These are phyloP conservation scores for Andrena hattorfiana DNA, from an alignment of 2,888 invertebrate species.

Conservation along the genomic window DNA sequence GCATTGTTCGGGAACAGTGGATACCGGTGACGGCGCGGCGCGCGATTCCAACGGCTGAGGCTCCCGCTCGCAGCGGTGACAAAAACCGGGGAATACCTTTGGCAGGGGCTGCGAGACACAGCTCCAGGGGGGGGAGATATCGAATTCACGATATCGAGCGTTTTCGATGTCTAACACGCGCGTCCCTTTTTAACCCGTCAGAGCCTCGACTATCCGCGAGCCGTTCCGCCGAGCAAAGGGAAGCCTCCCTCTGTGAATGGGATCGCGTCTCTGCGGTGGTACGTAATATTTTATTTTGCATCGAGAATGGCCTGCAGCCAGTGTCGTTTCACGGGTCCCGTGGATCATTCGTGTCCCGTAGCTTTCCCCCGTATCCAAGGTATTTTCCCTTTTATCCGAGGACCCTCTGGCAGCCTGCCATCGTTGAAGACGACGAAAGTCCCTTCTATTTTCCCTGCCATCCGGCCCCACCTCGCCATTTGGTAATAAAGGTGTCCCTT, in stretches of 20 bases:
- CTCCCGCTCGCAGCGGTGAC: constrained; percentile 31
- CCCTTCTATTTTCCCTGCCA: constrained; percentile 61
- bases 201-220: constrained; percentile 41
- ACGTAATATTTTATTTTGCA: constrained; percentile 69
- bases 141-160: constrained; percentile 59
- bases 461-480: not conserved
- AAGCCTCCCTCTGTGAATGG: not conserved
- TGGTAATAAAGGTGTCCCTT: constrained; percentile 50
- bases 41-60: constrained; percentile 38
- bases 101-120: not conserved
- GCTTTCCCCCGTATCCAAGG: constrained; percentile 43
- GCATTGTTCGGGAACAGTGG: constrained; percentile 33
- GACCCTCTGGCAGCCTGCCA: constrained; percentile 70
- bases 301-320: constrained; percentile 61
- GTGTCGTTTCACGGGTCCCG: constrained; percentile 47
- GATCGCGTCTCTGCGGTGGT: constrained; percentile 22
- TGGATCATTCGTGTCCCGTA: constrained; percentile 46
- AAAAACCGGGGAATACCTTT: constrained; percentile 54
- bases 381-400: constrained; percentile 55
- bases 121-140: constrained; percentile 56
- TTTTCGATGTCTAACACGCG: constrained; percentile 39
- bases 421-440: constrained; percentile 57
- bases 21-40: not conserved
- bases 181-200: constrained; percentile 39
- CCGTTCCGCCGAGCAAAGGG: constrained; percentile 2